These are phyloP conservation scores for Acrocephalus scirpaceus DNA, from an alignment of 2,797 vertebrate species.

Conservation along the genomic window DNA sequence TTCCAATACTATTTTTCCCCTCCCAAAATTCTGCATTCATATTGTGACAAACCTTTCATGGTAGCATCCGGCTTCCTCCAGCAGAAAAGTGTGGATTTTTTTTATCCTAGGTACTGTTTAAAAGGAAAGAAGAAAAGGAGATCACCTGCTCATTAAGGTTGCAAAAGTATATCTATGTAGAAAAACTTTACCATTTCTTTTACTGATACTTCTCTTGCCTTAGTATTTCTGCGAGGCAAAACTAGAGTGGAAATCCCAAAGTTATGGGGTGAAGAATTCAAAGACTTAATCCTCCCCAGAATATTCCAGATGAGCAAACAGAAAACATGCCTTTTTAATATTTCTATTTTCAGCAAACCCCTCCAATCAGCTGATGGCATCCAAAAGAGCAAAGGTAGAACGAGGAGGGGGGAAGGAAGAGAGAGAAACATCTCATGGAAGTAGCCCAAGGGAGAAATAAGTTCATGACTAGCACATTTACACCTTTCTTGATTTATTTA, in stretches of 20 bases:
- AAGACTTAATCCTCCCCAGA: neutral
- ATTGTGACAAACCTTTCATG: neutral
- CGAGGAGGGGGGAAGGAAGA: neutral
- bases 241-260: neutral
- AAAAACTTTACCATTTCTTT: neutral
- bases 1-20: neutral
- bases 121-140: neutral
- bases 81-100: neutral
- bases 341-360: neutral
- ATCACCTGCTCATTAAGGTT: neutral
- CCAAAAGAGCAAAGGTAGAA: neutral
- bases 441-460: constrained; percentile 62
- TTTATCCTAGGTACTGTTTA: neutral
- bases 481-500: constrained; percentile 70
- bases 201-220: neutral
- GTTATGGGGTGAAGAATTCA: constrained; percentile 1
- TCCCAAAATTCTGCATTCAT: neutral
- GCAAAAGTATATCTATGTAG: neutral
- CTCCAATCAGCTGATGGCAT: neutral
- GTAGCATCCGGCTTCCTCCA: neutral
- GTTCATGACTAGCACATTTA: constrained; percentile 60
- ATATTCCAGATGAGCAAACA: neutral
- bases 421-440: constrained; percentile 49
- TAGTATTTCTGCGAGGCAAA: neutral
- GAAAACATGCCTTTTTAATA: neutral